Evolutionary conservation across 2,888 invertebrate species (phyloP).

Genomic region (Tachina grossa): DNA sequence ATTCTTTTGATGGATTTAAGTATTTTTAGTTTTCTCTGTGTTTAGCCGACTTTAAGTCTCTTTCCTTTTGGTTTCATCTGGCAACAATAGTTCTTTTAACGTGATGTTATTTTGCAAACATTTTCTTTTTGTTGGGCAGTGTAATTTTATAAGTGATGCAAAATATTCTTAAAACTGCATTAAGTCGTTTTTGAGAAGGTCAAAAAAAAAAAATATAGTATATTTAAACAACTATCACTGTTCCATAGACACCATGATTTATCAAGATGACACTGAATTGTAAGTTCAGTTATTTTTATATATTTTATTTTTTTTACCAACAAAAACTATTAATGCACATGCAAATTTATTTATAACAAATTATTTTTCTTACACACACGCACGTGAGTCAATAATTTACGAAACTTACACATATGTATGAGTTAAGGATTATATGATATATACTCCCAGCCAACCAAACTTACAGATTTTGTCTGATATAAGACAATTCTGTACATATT

Average conservation of each 20-base stretch:
- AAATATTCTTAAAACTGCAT: not conserved
- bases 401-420: not conserved
- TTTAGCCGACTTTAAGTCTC: too few species aligned
- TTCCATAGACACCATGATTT: slow-evolving; percentile 33
- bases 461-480: too few species aligned
- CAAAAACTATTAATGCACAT: not conserved
- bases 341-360: slow-evolving; percentile 1
- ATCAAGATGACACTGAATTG: slow-evolving; percentile 39
- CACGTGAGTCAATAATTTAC: too few species aligned
- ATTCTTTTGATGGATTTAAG: too few species aligned
- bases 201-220: not conserved
- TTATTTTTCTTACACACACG: not conserved
- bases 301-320: not conserved
- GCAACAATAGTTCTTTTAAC: too few species aligned
- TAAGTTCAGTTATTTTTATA: slow-evolving; percentile 3
- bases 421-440: too few species aligned
- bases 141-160: not conserved
- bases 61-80: too few species aligned
- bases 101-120: too few species aligned
- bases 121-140: too few species aligned
- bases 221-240: slow-evolving; percentile 62
- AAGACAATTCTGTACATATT: too few species aligned
- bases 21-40: too few species aligned
- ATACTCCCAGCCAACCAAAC: too few species aligned
- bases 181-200: not conserved